Percentiles rank a stretch among this genome's conserved stretches.
phyloP scores from a whole-genome alignment of 2,113 vertebrate genomes.

The Silurus glanis region DNA sequence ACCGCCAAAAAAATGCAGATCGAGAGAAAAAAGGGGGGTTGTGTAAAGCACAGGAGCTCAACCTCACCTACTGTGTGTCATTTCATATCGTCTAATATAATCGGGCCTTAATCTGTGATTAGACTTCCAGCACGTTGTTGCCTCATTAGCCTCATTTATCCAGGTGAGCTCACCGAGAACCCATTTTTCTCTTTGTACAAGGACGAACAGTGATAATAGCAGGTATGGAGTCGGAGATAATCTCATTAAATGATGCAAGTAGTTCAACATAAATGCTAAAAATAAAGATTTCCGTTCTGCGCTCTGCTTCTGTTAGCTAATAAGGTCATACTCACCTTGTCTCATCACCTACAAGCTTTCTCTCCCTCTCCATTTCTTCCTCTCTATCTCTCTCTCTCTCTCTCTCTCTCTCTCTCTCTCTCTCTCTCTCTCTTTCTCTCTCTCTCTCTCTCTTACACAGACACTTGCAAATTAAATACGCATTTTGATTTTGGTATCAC shows the following conservation, averaged over 20 bases:
- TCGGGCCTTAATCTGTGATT: conserved; percentile 13
- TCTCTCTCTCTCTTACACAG: conserved; percentile 27
- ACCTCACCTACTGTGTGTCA: conserved; percentile 36
- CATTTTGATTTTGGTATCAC: conserved; percentile 20
- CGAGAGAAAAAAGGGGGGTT: background rate
- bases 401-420: conserved; percentile 44
- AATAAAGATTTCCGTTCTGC: conserved; percentile 26
- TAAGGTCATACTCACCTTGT: conserved; percentile 41
- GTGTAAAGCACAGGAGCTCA: background rate
- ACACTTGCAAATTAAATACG: conserved; percentile 28
- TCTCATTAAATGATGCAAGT: conserved; percentile 30
- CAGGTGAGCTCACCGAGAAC: conserved; percentile 25
- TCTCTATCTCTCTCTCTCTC: conserved; percentile 25
- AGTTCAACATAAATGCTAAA: conserved; percentile 34
- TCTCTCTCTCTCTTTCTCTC: conserved; percentile 45
- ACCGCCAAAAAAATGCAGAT: background rate
- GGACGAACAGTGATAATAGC: background rate
- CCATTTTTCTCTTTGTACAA: conserved; percentile 12
- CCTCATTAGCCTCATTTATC: conserved; percentile 24
- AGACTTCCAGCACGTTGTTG: conserved; percentile 19
- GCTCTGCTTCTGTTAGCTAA: conserved; percentile 16
- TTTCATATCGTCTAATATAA: conserved; percentile 11
- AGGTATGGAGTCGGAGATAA: conserved; percentile 19
- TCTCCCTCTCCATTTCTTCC: conserved; percentile 51
- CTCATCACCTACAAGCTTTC: conserved; percentile 41